phyloP scores from a whole-genome alignment of 2,888 invertebrate genomes.

The Gasteruption jaculator region DNA sequence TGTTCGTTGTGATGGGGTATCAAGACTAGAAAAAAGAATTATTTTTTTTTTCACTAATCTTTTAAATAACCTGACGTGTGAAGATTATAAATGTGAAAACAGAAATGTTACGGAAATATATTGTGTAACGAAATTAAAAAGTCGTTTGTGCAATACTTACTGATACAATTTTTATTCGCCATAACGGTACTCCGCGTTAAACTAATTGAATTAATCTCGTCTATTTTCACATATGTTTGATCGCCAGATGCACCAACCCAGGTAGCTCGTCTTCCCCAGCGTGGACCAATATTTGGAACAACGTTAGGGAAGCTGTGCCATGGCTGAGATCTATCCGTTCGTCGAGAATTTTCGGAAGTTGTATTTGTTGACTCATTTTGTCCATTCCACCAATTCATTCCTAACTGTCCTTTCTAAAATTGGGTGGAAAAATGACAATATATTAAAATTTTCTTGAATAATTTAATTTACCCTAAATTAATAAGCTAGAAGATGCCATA shows the following conservation, averaged over 20 bases:
- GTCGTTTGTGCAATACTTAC: conserved; percentile 61
- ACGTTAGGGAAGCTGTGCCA: conserved; percentile 73
- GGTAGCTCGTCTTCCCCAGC: conserved; percentile 81
- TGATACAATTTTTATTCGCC: conserved; percentile 78
- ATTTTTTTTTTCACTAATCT: conserved; percentile 15
- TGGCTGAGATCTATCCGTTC: conserved; percentile 55
- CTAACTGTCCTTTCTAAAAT: conserved; percentile 59
- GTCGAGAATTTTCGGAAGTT: conserved; percentile 39
- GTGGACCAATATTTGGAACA: conserved; percentile 78
- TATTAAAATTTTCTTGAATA: too few relatives aligned
- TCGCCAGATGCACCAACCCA: conserved; percentile 96
- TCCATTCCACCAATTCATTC: conserved; percentile 47
- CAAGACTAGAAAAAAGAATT: conserved; percentile 60
- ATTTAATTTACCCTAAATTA: too few relatives aligned
- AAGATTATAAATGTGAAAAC: conserved; percentile 1
- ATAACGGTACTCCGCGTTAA: conserved; percentile 84
- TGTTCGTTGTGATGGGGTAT: conserved; percentile 73
- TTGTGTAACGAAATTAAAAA: too few relatives aligned
- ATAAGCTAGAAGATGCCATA: too few relatives aligned
- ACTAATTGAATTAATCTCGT: conserved; percentile 88
- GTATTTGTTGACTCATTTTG: conserved; percentile 40
- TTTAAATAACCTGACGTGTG: conserved; percentile 9
- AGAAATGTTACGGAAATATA: conserved; percentile 6
- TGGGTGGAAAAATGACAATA: too few relatives aligned
- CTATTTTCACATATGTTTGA: conserved; percentile 86